Evolutionary conservation across 2,113 vertebrate species (phyloP).

Genomic region (Xenotilapia flavipinnis): DNA sequence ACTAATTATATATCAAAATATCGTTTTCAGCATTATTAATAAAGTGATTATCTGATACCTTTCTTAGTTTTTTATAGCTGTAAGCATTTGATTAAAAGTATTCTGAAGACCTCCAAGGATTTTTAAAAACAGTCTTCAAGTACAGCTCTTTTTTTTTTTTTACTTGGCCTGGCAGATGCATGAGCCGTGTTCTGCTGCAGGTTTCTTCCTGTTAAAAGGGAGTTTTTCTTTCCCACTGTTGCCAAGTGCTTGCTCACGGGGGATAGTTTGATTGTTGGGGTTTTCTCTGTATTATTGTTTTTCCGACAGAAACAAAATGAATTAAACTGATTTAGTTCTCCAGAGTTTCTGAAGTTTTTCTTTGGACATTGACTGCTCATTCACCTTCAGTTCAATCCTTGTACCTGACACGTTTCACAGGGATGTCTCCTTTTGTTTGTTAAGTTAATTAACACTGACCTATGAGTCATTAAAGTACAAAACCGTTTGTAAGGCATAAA

Average conservation of each 20-base stretch:
- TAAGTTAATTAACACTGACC: not conserved
- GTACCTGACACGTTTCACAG: not conserved
- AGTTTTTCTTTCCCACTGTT: not conserved
- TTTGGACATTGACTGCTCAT: not conserved
- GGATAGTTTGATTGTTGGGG: not conserved
- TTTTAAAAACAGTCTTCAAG: not conserved
- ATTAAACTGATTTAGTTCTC: not conserved
- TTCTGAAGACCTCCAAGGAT: not conserved
- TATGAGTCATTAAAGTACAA: not conserved
- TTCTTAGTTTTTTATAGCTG: not conserved
- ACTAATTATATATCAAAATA: not conserved
- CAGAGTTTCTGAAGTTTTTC: not conserved
- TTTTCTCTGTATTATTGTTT: not conserved
- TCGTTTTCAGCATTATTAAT: not conserved
- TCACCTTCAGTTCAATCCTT: not conserved
- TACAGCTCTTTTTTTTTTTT: not conserved
- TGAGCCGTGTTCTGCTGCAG: fast-evolving
- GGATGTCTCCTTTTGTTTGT: not conserved
- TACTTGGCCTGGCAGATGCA: not conserved
- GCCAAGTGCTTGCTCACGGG: not conserved
- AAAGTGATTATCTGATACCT: not conserved
- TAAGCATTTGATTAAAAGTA: not conserved
- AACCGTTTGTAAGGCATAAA: not conserved
- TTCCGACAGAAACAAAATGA: not conserved
- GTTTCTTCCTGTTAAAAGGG: not conserved